phyloP scores from a whole-genome alignment of 2,888 invertebrate species.

The Cheilosia vulpina region DNA sequence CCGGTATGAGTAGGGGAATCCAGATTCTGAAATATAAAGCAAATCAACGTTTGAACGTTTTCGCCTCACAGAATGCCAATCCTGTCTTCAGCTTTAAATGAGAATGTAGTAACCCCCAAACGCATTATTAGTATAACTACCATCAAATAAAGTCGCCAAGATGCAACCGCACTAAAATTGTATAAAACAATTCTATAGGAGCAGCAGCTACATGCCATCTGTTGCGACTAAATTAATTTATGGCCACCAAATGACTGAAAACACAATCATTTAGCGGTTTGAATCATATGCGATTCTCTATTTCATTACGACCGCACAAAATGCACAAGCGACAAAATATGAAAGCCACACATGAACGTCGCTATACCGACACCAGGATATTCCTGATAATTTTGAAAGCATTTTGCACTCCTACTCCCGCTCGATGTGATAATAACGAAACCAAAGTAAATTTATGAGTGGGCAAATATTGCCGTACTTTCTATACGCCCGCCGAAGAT shows the following conservation, averaged over 20 bases:
- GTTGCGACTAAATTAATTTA: slow-evolving; percentile 52
- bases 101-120: no score
- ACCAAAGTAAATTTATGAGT: slow-evolving; percentile 73
- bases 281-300: slow-evolving; percentile 41
- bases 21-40: no score
- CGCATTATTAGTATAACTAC: no score
- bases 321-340: slow-evolving; percentile 18
- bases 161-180: slow-evolving; percentile 1
- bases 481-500: slow-evolving; percentile 35
- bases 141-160: neutral
- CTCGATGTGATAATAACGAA: slow-evolving; percentile 64
- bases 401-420: slow-evolving; percentile 38
- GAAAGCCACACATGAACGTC: slow-evolving; percentile 30
- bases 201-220: slow-evolving; percentile 28
- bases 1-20: no score
- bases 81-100: no score
- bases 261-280: slow-evolving; percentile 56
- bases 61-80: no score
- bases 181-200: neutral
- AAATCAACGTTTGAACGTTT: no score
- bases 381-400: slow-evolving; percentile 51
- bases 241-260: slow-evolving; percentile 44
- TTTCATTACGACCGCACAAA: slow-evolving; percentile 61
- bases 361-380: slow-evolving; percentile 1
- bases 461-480: slow-evolving; percentile 66